Base-by-base conservation (phyloP, 2,797 vertebrate genomes). In the Emydoidea blandingii region DNA sequence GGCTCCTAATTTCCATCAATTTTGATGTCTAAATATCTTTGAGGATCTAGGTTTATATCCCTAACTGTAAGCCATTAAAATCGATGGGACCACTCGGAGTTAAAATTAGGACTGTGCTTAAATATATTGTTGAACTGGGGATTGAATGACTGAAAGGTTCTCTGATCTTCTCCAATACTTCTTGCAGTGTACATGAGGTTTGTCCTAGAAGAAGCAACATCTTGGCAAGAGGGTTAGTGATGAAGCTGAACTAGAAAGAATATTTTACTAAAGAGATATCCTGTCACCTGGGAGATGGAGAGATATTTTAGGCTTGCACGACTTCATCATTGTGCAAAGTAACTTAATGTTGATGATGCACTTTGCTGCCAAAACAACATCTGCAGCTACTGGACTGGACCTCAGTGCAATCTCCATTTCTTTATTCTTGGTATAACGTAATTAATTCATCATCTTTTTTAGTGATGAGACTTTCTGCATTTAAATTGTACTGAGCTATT, bases 331-430 rank as follows among this genome's bases (percentile, higher is more conserved):
- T 65, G 7, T 91, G 18, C 14, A 76, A 93, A 90, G 88, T 86
- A 68, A 14, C 16, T 76, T 50, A 68, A 21, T 74, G 62, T 57
- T 31, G 37, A 18, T 76, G 4, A 56, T 54, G 25, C 2, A 5
- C 86, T 88, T n/a, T 10, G 8, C 16, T 68, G 34, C 37, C 16
- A 85, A 88, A 53, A 25, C 80, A 83, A 91, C 86, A 82, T 81
- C 41, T 93, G 85, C 85, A 93, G 19, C 54, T 96, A 82, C 78
- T 96, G 72, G 49, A 89, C 94, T 86, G 78, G 82, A 95, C 81
- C 89, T 79, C 54, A 94, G 62, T 0, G 19, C 27, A 72, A 34
- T 91, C 56, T 96, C 79, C 23, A 95, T 95, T 86, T 88, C 72
- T 76, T 96, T 31, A 49, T 87, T 95, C 78, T 86, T 95, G 88